These are phyloP conservation scores for Diuraphis noxia DNA, from an alignment of 1,140 invertebrate genomes.

Conservation along the genomic window DNA sequence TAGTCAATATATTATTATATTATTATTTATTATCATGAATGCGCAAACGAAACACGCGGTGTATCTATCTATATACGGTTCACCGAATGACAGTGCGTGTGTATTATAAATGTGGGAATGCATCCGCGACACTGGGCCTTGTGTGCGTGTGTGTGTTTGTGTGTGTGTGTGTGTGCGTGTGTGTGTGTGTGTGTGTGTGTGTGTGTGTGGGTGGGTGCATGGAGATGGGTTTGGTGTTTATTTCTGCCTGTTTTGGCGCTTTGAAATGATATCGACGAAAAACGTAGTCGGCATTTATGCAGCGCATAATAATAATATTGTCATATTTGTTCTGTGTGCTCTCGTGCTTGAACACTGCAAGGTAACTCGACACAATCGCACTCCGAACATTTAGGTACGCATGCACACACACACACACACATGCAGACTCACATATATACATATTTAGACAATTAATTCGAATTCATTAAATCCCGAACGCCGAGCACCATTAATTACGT, in stretches of 20 bases:
- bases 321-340: not conserved
- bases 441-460: not conserved
- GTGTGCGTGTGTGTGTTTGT: not conserved
- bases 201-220: too few species aligned
- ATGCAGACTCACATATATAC: not conserved
- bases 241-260: not conserved
- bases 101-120: not conserved
- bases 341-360: not conserved
- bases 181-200: too few species aligned
- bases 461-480: not conserved
- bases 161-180: too few species aligned
- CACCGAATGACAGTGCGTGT: not conserved
- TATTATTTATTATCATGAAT: not conserved
- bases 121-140: not conserved
- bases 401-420: not conserved
- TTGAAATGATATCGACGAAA: slow-evolving; percentile 2
- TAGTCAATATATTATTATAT: not conserved
- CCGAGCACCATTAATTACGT: not conserved
- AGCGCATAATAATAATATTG: not conserved
- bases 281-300: not conserved
- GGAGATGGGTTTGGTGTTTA: too few species aligned
- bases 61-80: not conserved
- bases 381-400: too few species aligned
- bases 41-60: not conserved
- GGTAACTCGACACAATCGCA: not conserved